phyloP scores from a whole-genome alignment of 2,797 vertebrate genomes.

The Parotocinclus haroldoi region DNA sequence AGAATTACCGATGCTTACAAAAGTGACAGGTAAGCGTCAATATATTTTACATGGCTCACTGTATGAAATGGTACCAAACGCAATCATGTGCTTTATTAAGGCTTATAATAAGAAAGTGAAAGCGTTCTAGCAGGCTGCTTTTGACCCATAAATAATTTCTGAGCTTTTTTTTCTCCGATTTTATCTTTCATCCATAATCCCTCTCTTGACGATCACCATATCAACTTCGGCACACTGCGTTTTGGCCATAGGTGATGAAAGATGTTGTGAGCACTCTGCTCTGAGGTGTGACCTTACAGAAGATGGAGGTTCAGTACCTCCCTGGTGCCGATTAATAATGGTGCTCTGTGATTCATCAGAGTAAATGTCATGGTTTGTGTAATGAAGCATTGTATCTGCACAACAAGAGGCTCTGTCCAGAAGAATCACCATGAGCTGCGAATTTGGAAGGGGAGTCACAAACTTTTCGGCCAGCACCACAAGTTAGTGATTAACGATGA shows the following conservation, averaged over 20 bases:
- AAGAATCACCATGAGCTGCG: conserved; percentile 11
- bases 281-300: conserved; percentile 48
- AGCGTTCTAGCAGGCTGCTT: no score
- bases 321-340: conserved; percentile 37
- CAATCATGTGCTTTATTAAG: no score
- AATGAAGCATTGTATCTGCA: conserved; percentile 32
- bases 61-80: no score
- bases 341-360: conserved; percentile 32
- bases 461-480: conserved; percentile 15
- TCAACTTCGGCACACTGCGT: conserved; percentile 11
- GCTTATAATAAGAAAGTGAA: no score
- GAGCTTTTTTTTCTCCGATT: background rate
- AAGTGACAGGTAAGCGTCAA: no score
- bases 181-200: background rate
- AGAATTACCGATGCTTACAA: no score
- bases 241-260: conserved; percentile 23
- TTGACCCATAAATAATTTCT: no score
- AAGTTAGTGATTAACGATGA: no score
- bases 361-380: conserved; percentile 25
- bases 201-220: background rate
- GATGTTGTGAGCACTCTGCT: conserved; percentile 33
- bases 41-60: no score
- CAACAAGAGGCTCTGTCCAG: conserved; percentile 33
- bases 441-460: conserved; percentile 2
- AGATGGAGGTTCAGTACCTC: conserved; percentile 14